Base-by-base conservation (phyloP, 2,888 invertebrate species). In the Sepioteuthis lessoniana region DNA sequence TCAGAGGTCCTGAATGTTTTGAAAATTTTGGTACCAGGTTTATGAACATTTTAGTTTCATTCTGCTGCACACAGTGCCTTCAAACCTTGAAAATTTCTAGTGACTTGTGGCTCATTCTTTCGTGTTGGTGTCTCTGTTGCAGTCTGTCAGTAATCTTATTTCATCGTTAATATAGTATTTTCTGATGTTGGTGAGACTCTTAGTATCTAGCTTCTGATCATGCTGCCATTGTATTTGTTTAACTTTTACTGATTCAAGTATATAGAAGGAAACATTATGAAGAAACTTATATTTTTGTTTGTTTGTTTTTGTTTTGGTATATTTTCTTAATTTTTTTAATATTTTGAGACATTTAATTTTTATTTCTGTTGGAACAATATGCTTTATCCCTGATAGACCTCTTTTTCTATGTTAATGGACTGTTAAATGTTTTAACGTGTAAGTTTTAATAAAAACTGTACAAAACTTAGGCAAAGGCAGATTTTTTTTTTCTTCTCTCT, bases 41-140 rank as follows among this genome's bases (percentile, higher is more conserved):
- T 60, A 60, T 28, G 31, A 60, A 60, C 60, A 60, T 60, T 60
- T 35, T 76, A 76, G 76, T 76, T 76, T n/a, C 76, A 76, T 76
- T 76, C 76, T 76, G 76, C 76, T 76, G 76, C 76, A 76, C 76
- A 76, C 76, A n/a, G 76, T 76, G 76, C 76, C 76, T 76, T 76
- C n/a, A 76, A 76, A 76, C n/a, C 76, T 76, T 76, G 35, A n/a
- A 76, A n/a, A 76, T 76, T 76, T n/a, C 35, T 76, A 76, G 76
- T 13, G n/a, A 76, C 35, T 76, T 76, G 10, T n/a, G n/a, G n/a
- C 16, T 76, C 28, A 8, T 28, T 76, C 31, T 76, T 28, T 76
- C 21, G 50, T 50, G 31, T 76, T 31, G 31, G 31, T 76, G n/a
- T 16, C 76, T 35, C 76, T 76, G 16, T 76, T n/a, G 76, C 76